phyloP scores from a whole-genome alignment of 2,888 invertebrate species.

The Cistogaster globosa region DNA sequence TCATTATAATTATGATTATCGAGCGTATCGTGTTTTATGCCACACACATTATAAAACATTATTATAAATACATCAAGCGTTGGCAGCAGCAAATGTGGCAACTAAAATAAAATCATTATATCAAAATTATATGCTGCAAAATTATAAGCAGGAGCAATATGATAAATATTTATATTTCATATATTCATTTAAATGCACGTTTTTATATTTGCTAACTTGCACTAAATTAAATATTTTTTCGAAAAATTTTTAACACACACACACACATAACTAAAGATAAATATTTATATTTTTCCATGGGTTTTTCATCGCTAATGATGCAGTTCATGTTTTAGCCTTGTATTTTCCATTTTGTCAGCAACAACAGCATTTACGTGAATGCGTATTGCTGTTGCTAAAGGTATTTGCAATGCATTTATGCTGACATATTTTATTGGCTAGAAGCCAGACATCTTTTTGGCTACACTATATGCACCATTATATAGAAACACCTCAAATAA shows the following conservation, averaged over 20 bases:
- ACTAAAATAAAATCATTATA: constrained; percentile 58
- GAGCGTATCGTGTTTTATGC: constrained; percentile 70
- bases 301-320: constrained; percentile 70
- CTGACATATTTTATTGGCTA: constrained; percentile 53
- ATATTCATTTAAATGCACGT: constrained; percentile 13
- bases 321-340: constrained; percentile 69
- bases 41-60: constrained; percentile 68
- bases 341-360: constrained; percentile 24
- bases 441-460: constrained; percentile 46
- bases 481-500: constrained; percentile 53
- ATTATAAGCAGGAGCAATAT: constrained; percentile 3
- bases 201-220: constrained; percentile 55
- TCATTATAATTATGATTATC: constrained; percentile 74
- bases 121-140: constrained; percentile 23
- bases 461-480: constrained; percentile 1
- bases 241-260: neutral
- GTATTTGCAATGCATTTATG: constrained; percentile 41
- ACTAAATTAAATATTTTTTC: constrained; percentile 31
- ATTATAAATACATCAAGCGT: constrained; percentile 66
- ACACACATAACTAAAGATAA: constrained; percentile 19
- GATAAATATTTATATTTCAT: constrained; percentile 35
- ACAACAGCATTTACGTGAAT: constrained; percentile 7
- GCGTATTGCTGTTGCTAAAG: constrained; percentile 35
- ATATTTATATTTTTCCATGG: constrained; percentile 68
- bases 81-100: constrained; percentile 57